Evolutionary conservation across 2,113 vertebrate species (phyloP).

Genomic region (Toxostoma redivivum): DNA sequence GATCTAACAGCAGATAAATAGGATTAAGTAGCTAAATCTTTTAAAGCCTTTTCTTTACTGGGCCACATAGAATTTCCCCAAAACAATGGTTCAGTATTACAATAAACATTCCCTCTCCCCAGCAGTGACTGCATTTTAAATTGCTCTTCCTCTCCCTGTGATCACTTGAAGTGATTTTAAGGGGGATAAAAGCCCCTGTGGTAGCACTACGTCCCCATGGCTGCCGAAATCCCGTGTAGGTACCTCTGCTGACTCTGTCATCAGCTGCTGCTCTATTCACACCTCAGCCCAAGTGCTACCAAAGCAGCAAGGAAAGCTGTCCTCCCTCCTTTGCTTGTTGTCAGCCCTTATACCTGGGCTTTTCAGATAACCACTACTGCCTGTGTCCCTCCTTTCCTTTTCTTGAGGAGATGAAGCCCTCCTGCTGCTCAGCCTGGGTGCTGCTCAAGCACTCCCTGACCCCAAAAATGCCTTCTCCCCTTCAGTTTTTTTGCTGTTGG

Average conservation of each 20-base stretch:
- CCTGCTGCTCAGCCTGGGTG: neutral
- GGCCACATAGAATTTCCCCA: neutral
- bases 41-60: neutral
- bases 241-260: neutral
- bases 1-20: neutral
- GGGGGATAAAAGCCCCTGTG: neutral
- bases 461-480: neutral
- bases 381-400: neutral
- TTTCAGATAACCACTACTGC: neutral
- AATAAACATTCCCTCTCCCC: neutral
- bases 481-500: neutral
- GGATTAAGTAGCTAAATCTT: constrained; percentile 26
- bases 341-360: neutral
- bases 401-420: neutral
- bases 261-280: neutral
- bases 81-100: neutral
- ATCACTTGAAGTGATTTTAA: neutral
- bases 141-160: neutral
- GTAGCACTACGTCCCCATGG: neutral
- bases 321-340: neutral
- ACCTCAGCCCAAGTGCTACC: neutral
- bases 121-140: neutral
- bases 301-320: neutral
- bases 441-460: neutral
- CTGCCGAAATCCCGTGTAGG: rapidly evolving